phyloP scores from a whole-genome alignment of 2,113 vertebrate species.

The Panthera leo region DNA sequence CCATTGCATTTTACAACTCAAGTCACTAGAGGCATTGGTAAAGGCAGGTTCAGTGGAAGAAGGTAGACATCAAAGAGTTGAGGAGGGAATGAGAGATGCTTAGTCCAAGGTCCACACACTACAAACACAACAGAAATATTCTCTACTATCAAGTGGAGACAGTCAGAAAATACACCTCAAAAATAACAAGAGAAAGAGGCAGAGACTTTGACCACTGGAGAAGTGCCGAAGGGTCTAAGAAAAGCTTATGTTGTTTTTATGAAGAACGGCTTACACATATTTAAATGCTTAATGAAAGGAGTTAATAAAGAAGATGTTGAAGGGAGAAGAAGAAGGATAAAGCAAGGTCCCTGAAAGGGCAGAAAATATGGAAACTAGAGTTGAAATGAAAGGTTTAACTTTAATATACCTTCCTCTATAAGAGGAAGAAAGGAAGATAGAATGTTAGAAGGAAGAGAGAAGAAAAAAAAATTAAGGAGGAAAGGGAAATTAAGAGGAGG shows the following conservation, averaged over 20 bases:
- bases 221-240: background rate
- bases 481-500: background rate
- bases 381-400: background rate
- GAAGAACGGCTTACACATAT: background rate
- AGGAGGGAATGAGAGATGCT: background rate
- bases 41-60: background rate
- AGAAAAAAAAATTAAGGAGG: background rate
- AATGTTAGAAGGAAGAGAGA: background rate
- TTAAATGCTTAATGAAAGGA: background rate
- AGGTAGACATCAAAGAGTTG: background rate
- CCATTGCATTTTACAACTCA: background rate
- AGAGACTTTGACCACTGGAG: background rate
- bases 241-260: background rate
- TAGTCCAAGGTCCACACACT: background rate
- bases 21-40: background rate
- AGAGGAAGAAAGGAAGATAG: background rate
- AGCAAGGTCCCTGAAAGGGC: background rate
- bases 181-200: background rate
- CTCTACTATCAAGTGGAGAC: background rate
- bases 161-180: background rate
- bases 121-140: background rate
- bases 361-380: background rate
- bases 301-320: background rate
- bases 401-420: background rate
- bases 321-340: background rate